Evolutionary conservation across 2,797 vertebrate species (phyloP).

Genomic region (Coilia nasus): DNA sequence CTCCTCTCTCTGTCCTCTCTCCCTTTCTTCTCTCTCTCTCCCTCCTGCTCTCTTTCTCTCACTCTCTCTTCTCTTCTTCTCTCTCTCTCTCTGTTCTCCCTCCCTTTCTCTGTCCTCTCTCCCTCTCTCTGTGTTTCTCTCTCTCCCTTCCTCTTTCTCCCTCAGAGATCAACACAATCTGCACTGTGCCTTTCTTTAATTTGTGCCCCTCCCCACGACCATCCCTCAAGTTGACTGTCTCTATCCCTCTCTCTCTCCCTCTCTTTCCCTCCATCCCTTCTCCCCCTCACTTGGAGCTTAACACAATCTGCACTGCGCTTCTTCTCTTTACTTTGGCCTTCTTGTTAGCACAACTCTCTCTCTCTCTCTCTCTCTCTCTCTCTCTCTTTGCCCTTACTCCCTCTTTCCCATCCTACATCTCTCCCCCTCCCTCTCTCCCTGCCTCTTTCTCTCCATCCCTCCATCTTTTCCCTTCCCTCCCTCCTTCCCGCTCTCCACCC

Average conservation of each 20-base stretch:
- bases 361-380: constrained; percentile 49
- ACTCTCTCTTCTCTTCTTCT: no score
- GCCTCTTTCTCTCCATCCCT: not conserved
- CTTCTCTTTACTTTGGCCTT: not conserved
- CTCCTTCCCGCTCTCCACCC: not conserved
- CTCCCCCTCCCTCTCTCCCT: constrained; percentile 32
- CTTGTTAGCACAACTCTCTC: constrained; percentile 24
- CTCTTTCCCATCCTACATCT: no score
- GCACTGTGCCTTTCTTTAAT: constrained; percentile 44
- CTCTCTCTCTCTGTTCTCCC: not conserved
- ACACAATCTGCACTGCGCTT: constrained; percentile 87
- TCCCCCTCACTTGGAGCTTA: constrained; percentile 80
- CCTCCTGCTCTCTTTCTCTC: no score
- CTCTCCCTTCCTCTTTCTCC: not conserved
- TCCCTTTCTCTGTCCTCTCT: not conserved
- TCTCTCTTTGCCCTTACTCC: constrained; percentile 50
- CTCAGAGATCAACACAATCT: constrained; percentile 96
- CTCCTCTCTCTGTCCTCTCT: no score
- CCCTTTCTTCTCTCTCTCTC: no score
- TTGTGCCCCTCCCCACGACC: not conserved
- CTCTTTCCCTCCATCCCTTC: not conserved
- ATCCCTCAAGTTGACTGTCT: not conserved
- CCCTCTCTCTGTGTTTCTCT: not conserved
- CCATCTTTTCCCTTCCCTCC: no score
- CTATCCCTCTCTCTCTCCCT: not conserved